Evolutionary conservation across 2,113 vertebrate species (phyloP).

Genomic region (Mandrillus leucophaeus): DNA sequence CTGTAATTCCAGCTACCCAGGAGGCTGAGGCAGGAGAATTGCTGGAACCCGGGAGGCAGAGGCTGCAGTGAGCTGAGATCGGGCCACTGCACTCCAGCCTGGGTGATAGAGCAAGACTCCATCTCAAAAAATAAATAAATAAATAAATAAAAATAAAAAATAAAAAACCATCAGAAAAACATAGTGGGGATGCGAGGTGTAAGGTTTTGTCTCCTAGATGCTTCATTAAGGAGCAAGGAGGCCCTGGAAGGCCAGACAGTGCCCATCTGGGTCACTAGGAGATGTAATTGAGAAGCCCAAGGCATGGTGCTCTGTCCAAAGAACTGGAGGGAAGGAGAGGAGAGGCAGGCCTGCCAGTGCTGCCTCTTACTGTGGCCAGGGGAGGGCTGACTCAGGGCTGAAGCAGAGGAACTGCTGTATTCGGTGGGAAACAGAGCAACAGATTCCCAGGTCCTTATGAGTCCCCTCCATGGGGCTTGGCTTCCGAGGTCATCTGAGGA

Average conservation of each 20-base stretch:
- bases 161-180: background rate
- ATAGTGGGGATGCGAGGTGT: background rate
- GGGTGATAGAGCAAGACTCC: too few species aligned
- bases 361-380: background rate
- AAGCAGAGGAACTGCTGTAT: background rate
- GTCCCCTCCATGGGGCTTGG: background rate
- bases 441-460: background rate
- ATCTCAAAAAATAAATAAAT: too few species aligned
- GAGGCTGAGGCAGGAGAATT: too few species aligned
- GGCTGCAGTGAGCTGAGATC: too few species aligned
- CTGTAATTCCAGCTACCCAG: too few species aligned
- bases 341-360: background rate
- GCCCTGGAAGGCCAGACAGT: background rate
- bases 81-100: too few species aligned
- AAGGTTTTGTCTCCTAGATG: background rate
- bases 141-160: too few species aligned
- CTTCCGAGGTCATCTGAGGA: background rate
- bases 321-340: background rate
- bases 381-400: background rate
- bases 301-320: rapidly evolving
- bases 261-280: rapidly evolving
- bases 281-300: background rate
- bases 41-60: too few species aligned
- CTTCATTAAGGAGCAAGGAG: background rate
- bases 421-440: rapidly evolving